Conservation (phyloP, 2,888 invertebrate species). For the Torymus aiolomorphi region DNA sequence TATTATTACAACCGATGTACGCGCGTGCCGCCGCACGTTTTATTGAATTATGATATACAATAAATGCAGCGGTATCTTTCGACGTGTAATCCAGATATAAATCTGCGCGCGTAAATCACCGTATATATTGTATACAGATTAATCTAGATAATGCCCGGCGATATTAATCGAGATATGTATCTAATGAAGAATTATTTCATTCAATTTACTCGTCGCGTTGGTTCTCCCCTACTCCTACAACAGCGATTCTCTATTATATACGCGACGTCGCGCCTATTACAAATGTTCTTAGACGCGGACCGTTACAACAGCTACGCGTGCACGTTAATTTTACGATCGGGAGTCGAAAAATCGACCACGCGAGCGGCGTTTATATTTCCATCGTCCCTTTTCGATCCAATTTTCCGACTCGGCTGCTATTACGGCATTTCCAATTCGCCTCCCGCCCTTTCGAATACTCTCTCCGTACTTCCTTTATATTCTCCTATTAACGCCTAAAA, state of each 20-base stretch:
- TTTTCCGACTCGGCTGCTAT: neutral
- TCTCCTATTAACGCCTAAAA: too few relatives aligned
- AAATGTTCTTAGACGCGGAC: too few relatives aligned
- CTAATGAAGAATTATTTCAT: constrained; percentile 27
- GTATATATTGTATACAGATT: constrained; percentile 12
- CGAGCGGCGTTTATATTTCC: too few relatives aligned
- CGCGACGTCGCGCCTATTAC: too few relatives aligned
- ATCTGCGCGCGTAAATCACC: constrained; percentile 25
- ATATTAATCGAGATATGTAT: constrained; percentile 27
- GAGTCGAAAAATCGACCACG: neutral
- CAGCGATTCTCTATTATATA: too few relatives aligned
- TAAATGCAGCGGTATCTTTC: neutral
- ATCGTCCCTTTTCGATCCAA: neutral
- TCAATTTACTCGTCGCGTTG: constrained; percentile 3
- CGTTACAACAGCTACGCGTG: too few relatives aligned
- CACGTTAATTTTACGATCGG: neutral
- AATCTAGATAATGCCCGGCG: constrained; percentile 1
- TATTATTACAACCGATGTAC: too few relatives aligned
- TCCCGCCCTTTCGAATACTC: too few relatives aligned
- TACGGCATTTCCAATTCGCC: neutral
- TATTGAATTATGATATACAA: constrained; percentile 13
- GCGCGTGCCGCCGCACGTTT: neutral
- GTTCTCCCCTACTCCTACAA: neutral
- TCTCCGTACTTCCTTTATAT: too few relatives aligned
- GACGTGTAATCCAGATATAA: constrained; percentile 10